These are phyloP conservation scores for Ptychoptera albimana DNA, from an alignment of 2,888 invertebrate genomes.

Conservation along the genomic window DNA sequence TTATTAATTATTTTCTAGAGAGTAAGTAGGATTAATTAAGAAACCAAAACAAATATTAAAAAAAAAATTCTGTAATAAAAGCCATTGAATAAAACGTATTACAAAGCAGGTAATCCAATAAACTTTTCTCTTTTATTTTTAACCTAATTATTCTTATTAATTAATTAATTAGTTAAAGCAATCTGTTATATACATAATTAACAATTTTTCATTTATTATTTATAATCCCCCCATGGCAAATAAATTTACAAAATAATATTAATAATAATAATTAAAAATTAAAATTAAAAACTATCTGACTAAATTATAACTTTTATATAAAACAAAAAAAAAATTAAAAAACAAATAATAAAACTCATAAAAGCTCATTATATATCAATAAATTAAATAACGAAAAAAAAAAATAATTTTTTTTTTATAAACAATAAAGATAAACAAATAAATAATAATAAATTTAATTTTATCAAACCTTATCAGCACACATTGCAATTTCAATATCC, in stretches of 20 bases:
- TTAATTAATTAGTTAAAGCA: too few species aligned
- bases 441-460: neutral
- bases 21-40: too few species aligned
- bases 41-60: too few species aligned
- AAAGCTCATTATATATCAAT: neutral
- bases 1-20: too few species aligned
- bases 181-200: too few species aligned
- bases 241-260: neutral
- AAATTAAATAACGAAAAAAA: neutral
- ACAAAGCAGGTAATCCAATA: too few species aligned
- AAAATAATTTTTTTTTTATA: neutral
- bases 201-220: too few species aligned
- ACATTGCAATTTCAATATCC: constrained; percentile 95
- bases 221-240: too few species aligned
- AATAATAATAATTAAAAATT: constrained; percentile 2
- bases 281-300: neutral
- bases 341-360: neutral
- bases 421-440: neutral
- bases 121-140: too few species aligned
- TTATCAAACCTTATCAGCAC: constrained; percentile 76
- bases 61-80: too few species aligned
- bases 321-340: neutral
- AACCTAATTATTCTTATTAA: too few species aligned
- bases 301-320: neutral
- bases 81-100: too few species aligned